phyloP scores from a whole-genome alignment of 2,888 invertebrate genomes.

The Orgyia antiqua region DNA sequence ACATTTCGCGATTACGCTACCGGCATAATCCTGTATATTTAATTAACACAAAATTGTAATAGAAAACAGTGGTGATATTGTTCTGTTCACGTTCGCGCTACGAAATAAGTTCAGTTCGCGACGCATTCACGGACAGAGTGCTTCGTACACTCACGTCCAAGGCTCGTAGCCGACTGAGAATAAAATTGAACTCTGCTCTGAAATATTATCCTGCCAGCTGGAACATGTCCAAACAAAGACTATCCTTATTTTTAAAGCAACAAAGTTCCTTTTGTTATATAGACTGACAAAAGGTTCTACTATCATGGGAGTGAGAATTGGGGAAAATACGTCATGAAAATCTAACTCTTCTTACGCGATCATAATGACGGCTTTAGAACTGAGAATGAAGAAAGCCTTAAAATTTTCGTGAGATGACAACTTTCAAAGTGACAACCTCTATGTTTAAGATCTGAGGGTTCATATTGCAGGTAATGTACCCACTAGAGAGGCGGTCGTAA shows the following conservation, averaged over 20 bases:
- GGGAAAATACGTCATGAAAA: constrained; percentile 56
- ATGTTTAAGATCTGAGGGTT: constrained; percentile 53
- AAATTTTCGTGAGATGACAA: constrained; percentile 54
- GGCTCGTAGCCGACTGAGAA: constrained; percentile 67
- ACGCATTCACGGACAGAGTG: constrained; percentile 26
- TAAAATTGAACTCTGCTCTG: constrained; percentile 46
- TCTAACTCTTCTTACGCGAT: constrained; percentile 66
- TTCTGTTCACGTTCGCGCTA: constrained; percentile 26
- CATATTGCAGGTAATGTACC: constrained; percentile 55
- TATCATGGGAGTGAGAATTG: constrained; percentile 42
- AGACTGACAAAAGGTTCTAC: constrained; percentile 14
- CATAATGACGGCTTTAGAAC: constrained; percentile 72
- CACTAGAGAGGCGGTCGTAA: constrained; percentile 72
- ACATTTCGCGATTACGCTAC: no score
- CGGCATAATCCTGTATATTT: no score
- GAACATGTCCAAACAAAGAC: constrained; percentile 27
- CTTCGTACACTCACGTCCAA: constrained; percentile 43
- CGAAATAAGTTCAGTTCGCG: constrained; percentile 64
- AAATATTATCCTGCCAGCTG: constrained; percentile 39
- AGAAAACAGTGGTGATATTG: no score
- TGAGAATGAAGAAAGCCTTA: constrained; percentile 54
- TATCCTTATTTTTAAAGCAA: constrained; percentile 27
- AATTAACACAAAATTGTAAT: no score
- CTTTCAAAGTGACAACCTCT: constrained; percentile 40
- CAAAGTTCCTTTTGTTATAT: constrained; percentile 32